Evolutionary conservation across 1,140 invertebrate genomes (phyloP), one percentile per base, ranked within the genome.

Genomic region (Scaptomyza montana): DNA sequence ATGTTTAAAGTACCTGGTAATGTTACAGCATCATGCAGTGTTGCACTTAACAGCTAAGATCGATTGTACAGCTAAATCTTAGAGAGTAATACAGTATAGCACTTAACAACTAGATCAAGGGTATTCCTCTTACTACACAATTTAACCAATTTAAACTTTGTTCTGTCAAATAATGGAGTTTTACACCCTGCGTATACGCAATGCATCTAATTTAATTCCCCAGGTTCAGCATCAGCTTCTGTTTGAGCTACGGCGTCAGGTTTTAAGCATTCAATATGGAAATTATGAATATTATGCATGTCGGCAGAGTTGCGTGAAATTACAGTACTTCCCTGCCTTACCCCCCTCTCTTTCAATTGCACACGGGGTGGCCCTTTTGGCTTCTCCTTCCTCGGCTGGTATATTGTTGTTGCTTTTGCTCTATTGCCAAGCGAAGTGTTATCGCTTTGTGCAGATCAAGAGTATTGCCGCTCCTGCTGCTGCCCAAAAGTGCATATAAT

Each of bases 231-330:
- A 3, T 8, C 28, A 39, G 39, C 49, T 49, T 36, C 33, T 36
- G 7, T 36, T 33, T 33, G 30, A 33, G 2, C 8, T 1, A 9
- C 33, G 33, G 33, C 33, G 33, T 36, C 33, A 36, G 33, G 7
- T 9, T 36, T 9, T 60, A 25, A 39, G 57, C 50, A 47, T 46
- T 54, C 19, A 59, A 60, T 57, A 33, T 70, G 57, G 63, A 75
- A 87, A 87, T 82, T 77, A 89, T 89, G 70, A 74, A 71, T 80
- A 78, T 85, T 87, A 85, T 85, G 82, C 78, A 87, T 87, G 75
- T 70, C 68, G 75, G 84, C 82, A 86, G 78, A 86, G 77, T 69
- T 82, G 78, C 82, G 82, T 86, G 84, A 86, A 86, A 86, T 86
- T 86, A 82, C 78, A 87, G 78, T 76, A 78, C 67, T 45, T 10